phyloP scores from a whole-genome alignment of 2,113 vertebrate genomes.

The Sardina pilchardus region DNA sequence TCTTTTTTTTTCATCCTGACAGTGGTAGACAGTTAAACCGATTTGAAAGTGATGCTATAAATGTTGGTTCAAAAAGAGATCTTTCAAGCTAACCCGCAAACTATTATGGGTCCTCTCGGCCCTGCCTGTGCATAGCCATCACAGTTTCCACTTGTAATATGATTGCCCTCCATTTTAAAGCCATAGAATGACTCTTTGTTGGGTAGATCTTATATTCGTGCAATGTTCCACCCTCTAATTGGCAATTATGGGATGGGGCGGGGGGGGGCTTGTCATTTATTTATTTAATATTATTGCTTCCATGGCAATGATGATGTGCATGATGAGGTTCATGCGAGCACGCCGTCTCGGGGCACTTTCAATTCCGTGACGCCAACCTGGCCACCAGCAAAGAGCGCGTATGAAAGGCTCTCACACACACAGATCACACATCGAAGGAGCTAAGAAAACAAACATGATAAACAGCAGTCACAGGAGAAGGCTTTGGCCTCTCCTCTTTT shows the following conservation, averaged over 20 bases:
- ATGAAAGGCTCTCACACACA: not conserved
- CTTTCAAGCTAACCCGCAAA: conserved; percentile 66
- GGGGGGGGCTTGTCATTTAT: conserved; percentile 50
- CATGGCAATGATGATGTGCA: conserved; percentile 57
- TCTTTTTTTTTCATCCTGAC: conserved; percentile 45
- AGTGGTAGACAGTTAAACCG: conserved; percentile 63
- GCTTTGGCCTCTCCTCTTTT: not conserved
- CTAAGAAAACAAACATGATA: conserved; percentile 17
- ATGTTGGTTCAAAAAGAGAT: conserved; percentile 67
- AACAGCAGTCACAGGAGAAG: conserved; percentile 10
- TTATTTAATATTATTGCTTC: conserved; percentile 60
- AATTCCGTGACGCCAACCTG: conserved; percentile 31
- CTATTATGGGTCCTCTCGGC: conserved; percentile 69
- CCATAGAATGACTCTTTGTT: conserved; percentile 69
- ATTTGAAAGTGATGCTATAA: conserved; percentile 66
- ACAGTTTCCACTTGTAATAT: conserved; percentile 72
- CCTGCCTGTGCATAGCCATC: conserved; percentile 69
- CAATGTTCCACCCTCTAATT: conserved; percentile 65
- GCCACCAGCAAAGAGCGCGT: conserved; percentile 23
- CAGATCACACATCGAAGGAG: not conserved
- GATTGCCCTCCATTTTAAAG: conserved; percentile 63
- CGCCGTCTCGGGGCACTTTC: conserved; percentile 38
- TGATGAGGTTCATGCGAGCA: conserved; percentile 35
- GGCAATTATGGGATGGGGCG: conserved; percentile 1
- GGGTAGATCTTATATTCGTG: conserved; percentile 58